phyloP scores from a whole-genome alignment of 1,140 invertebrate species.

The Globodera ellingtonae region DNA sequence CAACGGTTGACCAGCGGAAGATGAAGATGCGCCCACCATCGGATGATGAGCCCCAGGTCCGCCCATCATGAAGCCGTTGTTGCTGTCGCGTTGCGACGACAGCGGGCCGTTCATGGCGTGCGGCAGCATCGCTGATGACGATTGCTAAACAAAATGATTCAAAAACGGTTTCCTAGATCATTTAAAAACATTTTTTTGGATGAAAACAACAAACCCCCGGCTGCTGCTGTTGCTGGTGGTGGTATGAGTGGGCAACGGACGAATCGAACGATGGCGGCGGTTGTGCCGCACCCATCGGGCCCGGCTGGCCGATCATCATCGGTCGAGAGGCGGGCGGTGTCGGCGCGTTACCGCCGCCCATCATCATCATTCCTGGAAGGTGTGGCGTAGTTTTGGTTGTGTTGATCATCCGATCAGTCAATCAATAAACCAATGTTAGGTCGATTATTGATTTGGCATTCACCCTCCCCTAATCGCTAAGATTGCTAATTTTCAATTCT shows the following conservation, averaged over 20 bases:
- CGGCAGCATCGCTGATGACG: background rate
- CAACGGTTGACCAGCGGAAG: background rate
- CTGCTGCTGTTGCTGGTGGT: background rate
- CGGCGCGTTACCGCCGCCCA: background rate
- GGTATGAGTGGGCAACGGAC: background rate
- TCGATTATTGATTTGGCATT: no score
- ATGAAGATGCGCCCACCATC: background rate
- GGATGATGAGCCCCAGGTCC: background rate
- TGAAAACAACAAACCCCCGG: no score
- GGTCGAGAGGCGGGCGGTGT: slow-evolving; percentile 14
- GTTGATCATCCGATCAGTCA: background rate
- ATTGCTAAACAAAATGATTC: background rate
- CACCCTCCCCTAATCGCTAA: background rate
- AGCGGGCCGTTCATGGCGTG: background rate
- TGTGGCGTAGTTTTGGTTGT: background rate
- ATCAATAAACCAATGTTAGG: background rate
- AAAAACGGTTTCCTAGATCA: no score
- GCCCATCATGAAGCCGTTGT: background rate
- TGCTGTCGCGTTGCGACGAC: background rate
- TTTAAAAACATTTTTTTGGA: no score
- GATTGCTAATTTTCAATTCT: background rate
- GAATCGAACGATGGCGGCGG: slow-evolving; percentile 1
- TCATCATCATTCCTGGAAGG: background rate
- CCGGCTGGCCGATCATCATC: slow-evolving; percentile 15
- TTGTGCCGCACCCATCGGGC: slow-evolving; percentile 1